Base-by-base conservation (phyloP, 2,888 invertebrate species). In the Nephrocerus scutellatus region DNA sequence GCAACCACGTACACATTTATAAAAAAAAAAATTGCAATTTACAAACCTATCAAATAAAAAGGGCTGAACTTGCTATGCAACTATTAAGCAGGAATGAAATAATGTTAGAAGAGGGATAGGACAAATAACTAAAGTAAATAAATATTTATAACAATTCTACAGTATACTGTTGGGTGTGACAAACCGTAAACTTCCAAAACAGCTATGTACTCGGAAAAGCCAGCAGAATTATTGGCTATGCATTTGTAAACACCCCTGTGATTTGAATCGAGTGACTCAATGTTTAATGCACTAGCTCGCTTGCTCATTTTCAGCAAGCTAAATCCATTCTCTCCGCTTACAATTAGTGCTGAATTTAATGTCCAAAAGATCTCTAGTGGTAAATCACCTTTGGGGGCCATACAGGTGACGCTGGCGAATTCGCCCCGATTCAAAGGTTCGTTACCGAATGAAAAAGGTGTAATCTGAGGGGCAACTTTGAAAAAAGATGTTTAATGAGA, bases 161-260 rank as follows among this genome's bases (percentile, higher is more conserved):
- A 25, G 13, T 20, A 28, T 7, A 22, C 19, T 10, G n/a, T 14
- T 10, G 10, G 37, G 23, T 33, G 28, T 24, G 36, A 61, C 63
- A 61, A 70, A 79, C 78, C 79, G 59, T 77, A 75, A 28, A 80
- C 76, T 55, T 70, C 64, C 43, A 80, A 64, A 50, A 70, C 66
- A 36, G 82, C 75, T 26, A 79, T 73, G 59, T 79, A 77, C 68
- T 77, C 79, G 48, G 77, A 74, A 56, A 72, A 72, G 45, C 85
- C 86, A 31, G 82, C 84, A 56, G 65, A 70, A 48, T 86, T 86
- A 54, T 71, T 74, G 9, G 83, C 85, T 39, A 76, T 74, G 61
- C 87, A 87, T 33, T 82, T 84, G 61, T 83, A 87, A 66, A 79
- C 77, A 41, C 85, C 85, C 52, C 80, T 79, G 62, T 86, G 84